Evolutionary conservation across 2,797 vertebrate genomes (phyloP), one percentile per base, ranked within the genome.

Genomic region (Epinephelus malabaricus): DNA sequence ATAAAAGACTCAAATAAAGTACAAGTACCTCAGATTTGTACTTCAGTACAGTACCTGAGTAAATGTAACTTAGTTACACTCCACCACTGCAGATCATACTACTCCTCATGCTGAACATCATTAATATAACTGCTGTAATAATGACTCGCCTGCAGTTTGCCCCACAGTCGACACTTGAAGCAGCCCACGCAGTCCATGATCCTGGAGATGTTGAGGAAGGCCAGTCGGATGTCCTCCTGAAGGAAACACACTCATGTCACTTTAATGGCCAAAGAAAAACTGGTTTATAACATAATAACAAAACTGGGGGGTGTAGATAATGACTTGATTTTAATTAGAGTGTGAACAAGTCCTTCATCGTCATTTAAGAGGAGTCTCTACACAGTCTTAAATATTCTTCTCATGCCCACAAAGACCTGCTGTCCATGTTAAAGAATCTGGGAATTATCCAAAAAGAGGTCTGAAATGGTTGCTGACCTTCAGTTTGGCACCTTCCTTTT

Each of bases 121-220:
- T 34, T 8, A 34, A 34, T 34, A 3, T 9, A n/a, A 43, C 43
- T 15, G 25, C 1, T 30, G 58, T 6, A 2, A 59, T 11, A n/a
- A 7, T 3, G 27, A 38, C 82, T 78, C 46, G 96, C 97, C 96
- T 99, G 98, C 75, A 99, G 19, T 90, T 99, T 99, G 51, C 98
- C 98, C 98, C 98, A 99, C 14, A 99, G 95, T 6, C 97, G 95
- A 76, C 98, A 99, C 78, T 99, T 99, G 80, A 97, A 96, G 92
- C 98, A 99, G 68, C 96, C 98, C 8, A 99, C 97, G 2, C 97
- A 99, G 89, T 99, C 98, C 97, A 99, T 99, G 79, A 98, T 99
- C 89, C 93, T 96, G 2, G 98, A 98, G 92, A 99, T 99, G 72
- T 99, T 99, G 91, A 95, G 95, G 54, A 99, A 99, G 71, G 98